Conservation (phyloP, 2,113 vertebrate genomes). For the Sylvilagus bachmani region DNA sequence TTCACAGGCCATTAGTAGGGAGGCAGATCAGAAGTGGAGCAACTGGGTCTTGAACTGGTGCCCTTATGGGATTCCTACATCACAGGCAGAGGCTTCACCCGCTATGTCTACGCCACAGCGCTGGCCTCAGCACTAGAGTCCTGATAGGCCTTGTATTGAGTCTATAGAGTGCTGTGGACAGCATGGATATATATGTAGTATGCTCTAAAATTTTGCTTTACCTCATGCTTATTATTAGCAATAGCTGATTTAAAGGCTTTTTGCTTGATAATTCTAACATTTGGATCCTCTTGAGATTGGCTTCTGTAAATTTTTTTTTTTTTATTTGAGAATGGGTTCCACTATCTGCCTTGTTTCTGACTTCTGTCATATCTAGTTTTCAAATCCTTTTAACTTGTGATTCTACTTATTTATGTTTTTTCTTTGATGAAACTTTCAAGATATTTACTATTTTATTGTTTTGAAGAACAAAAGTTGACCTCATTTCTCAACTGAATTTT, state of each 20-base stretch:
- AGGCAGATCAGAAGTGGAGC: too few species aligned
- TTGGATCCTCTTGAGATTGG: not conserved
- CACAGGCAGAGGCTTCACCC: too few species aligned
- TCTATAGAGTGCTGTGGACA: not conserved
- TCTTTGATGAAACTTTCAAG: not conserved
- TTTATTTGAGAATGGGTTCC: not conserved
- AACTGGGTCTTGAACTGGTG: too few species aligned
- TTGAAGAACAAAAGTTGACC: not conserved
- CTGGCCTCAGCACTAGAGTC: not conserved
- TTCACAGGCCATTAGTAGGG: too few species aligned
- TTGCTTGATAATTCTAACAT: not conserved
- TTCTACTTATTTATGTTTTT: not conserved
- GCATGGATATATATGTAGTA: not conserved
- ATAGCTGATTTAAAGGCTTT: not conserved
- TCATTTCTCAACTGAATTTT: not conserved
- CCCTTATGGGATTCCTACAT: too few species aligned
- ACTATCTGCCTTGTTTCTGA: not conserved
- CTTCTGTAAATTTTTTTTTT: not conserved
- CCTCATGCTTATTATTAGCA: not conserved
- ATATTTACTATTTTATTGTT: not conserved
- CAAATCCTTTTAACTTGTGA: not conserved
- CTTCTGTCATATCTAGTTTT: not conserved
- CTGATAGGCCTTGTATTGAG: not conserved
- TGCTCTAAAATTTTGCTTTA: constrained; percentile 17
- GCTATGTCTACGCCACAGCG: too few species aligned